Evolutionary conservation across 1,140 invertebrate genomes (phyloP).

Genomic region (Saxidomus purpurata): DNA sequence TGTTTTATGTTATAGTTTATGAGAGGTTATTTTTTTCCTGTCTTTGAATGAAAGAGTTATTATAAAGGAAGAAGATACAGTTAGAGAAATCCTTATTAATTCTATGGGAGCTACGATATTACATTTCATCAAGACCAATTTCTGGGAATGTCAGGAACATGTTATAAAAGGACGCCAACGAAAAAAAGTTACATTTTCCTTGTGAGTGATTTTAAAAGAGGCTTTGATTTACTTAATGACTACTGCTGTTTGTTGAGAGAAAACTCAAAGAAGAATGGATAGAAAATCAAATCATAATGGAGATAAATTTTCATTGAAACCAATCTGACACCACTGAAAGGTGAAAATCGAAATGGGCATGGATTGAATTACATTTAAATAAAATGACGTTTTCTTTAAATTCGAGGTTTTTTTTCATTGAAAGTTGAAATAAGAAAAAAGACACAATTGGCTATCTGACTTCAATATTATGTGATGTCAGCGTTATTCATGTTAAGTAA

Average conservation of each 20-base stretch:
- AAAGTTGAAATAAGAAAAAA: conserved; percentile 4
- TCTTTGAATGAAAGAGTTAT: background rate
- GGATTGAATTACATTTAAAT: conserved; percentile 51
- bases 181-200: conserved; percentile 29
- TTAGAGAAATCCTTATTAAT: conserved; percentile 18
- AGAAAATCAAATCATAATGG: conserved; percentile 8
- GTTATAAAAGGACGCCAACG: conserved; percentile 13
- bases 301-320: conserved; percentile 48
- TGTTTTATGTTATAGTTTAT: background rate
- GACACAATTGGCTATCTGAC: conserved; percentile 22
- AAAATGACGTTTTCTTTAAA: conserved; percentile 34
- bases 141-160: conserved; percentile 16
- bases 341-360: conserved; percentile 31
- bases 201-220: conserved; percentile 40
- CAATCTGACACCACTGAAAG: conserved; percentile 25
- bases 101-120: background rate
- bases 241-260: conserved; percentile 20
- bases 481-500: conserved; percentile 20
- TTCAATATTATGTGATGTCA: conserved; percentile 13
- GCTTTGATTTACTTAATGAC: conserved; percentile 39
- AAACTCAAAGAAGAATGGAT: background rate
- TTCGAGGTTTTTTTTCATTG: conserved; percentile 22
- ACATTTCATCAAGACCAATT: conserved; percentile 9
- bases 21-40: background rate
- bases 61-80: background rate